phyloP scores from a whole-genome alignment of 2,888 invertebrate species.

The Philopedon plagiatum region DNA sequence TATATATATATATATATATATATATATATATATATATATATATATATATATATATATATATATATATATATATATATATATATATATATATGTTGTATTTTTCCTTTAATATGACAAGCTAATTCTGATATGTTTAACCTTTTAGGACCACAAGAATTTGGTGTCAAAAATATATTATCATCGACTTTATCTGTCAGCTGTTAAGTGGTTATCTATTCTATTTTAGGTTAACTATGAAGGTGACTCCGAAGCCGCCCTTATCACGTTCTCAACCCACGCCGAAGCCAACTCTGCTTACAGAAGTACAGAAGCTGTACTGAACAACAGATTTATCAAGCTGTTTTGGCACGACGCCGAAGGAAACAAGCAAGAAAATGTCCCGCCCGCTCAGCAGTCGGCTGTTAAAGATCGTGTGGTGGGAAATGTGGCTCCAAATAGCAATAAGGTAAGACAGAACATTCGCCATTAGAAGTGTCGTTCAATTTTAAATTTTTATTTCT shows the following conservation, averaged over 20 bases:
- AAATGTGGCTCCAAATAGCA: conserved; percentile 64
- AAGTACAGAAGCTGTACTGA: conserved; percentile 96
- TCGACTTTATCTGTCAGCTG: neutral
- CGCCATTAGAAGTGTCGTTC: too few species aligned
- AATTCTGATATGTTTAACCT: too few species aligned
- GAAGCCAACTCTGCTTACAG: conserved; percentile 96
- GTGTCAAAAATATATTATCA: too few species aligned
- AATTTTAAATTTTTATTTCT: too few species aligned
- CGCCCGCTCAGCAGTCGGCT: conserved; percentile 57
- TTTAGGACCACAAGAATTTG: too few species aligned
- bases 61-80: neutral
- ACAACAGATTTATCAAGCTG: conserved; percentile 97
- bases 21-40: neutral
- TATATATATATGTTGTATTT: conserved; percentile 6
- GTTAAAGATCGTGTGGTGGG: conserved; percentile 72
- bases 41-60: too few species aligned
- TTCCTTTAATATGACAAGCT: too few species aligned
- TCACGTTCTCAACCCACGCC: conserved; percentile 88
- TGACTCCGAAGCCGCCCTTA: conserved; percentile 93
- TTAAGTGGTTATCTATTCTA: too few species aligned
- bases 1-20: conserved; percentile 1
- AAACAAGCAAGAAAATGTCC: conserved; percentile 76
- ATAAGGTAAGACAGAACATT: conserved; percentile 63
- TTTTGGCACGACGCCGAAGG: conserved; percentile 84
- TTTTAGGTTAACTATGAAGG: conserved; percentile 77